Conservation (phyloP, 2,888 invertebrate genomes). For the Holacanthella duospinosa region DNA sequence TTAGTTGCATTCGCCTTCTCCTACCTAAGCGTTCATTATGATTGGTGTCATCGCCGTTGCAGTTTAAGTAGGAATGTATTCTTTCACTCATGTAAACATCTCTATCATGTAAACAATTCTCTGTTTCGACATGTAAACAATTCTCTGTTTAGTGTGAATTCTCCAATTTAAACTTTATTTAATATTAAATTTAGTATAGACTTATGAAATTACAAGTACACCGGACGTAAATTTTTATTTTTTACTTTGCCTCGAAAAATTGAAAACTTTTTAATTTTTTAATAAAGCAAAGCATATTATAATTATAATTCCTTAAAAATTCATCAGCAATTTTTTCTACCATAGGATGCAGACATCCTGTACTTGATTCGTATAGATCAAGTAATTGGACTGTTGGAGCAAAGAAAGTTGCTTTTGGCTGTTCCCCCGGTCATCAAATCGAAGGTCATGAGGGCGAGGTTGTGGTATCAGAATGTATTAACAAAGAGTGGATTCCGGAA, state of each 20-base stretch:
- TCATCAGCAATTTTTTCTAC: background rate
- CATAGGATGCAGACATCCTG: constrained; percentile 25
- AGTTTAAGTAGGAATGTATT: constrained; percentile 22
- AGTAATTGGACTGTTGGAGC: constrained; percentile 29
- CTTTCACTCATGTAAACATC: no score
- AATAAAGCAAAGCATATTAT: background rate
- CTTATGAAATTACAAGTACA: no score
- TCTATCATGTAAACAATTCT: no score
- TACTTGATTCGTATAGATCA: constrained; percentile 28
- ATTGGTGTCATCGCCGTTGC: constrained; percentile 18
- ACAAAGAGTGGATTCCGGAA: constrained; percentile 22
- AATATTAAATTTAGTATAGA: no score
- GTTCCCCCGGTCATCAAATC: constrained; percentile 29
- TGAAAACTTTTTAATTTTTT: no score
- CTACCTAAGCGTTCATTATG: constrained; percentile 16
- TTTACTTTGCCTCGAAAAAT: no score
- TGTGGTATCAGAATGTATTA: constrained; percentile 20
- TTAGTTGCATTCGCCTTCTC: no score
- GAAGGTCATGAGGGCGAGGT: constrained; percentile 21
- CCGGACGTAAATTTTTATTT: no score
- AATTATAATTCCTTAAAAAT: background rate
- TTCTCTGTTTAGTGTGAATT: no score
- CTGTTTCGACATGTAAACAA: no score
- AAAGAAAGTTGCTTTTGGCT: constrained; percentile 25
- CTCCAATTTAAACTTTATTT: no score